These are phyloP conservation scores for Telenomus remus DNA, from an alignment of 1,140 invertebrate species.

Conservation along the genomic window DNA sequence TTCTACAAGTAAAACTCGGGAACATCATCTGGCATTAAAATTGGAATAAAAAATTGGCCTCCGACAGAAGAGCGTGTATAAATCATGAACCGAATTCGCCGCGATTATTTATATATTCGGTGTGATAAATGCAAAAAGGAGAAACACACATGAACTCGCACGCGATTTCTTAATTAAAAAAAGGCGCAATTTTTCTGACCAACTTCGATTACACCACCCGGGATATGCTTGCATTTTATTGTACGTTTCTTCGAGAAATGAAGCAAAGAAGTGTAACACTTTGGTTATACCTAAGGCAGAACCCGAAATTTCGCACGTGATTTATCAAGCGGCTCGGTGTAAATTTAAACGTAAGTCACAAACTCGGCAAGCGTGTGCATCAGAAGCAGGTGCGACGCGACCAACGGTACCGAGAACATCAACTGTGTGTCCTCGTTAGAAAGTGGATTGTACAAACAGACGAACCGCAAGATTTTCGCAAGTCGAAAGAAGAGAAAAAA, in stretches of 20 bases:
- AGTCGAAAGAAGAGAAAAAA: neutral
- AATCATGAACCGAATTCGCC: too few species aligned
- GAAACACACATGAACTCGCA: neutral
- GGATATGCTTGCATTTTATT: conserved; percentile 1
- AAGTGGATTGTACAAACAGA: conserved; percentile 30
- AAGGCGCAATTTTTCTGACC: conserved; percentile 7
- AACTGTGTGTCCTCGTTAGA: conserved; percentile 29
- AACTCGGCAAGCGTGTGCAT: conserved; percentile 9
- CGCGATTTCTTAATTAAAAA: conserved; percentile 21
- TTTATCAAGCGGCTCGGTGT: conserved; percentile 25
- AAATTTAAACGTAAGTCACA: conserved; percentile 26
- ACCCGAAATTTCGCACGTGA: conserved; percentile 17
- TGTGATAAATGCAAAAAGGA: too few species aligned
- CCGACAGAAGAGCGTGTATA: too few species aligned
- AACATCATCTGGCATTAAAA: too few species aligned
- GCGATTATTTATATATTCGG: too few species aligned
- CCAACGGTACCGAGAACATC: conserved; percentile 26
- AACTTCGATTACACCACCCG: conserved; percentile 14
- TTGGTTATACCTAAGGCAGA: neutral
- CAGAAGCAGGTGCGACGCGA: conserved; percentile 29
- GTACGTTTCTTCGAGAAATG: neutral
- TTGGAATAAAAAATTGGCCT: too few species aligned
- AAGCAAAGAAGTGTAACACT: conserved; percentile 28
- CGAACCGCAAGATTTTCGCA: conserved; percentile 18
- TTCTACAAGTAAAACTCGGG: too few species aligned